Conservation (phyloP, 2,888 invertebrate genomes). For the Perizoma flavofasciatum region DNA sequence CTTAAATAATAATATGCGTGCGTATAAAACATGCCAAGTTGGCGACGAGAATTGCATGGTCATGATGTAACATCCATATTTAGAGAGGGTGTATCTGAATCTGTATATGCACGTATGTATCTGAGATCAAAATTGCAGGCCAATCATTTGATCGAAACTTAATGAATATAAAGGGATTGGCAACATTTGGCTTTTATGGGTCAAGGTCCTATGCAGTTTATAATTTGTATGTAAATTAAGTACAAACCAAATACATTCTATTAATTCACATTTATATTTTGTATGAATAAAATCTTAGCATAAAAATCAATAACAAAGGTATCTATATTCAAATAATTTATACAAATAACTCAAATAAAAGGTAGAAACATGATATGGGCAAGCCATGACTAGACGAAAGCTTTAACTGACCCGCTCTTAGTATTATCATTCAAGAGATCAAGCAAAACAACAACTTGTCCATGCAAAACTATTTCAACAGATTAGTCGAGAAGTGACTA, state of each 20-base stretch:
- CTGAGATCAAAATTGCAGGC: conserved; percentile 23
- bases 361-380: conserved; percentile 27
- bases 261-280: too few species aligned
- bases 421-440: conserved; percentile 30
- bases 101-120: conserved; percentile 36
- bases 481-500: conserved; percentile 27
- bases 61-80: conserved; percentile 20
- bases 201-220: conserved; percentile 15
- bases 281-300: too few species aligned
- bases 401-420: conserved; percentile 20
- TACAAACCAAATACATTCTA: background rate
- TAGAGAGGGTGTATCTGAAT: conserved; percentile 36
- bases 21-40: background rate
- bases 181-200: conserved; percentile 36
- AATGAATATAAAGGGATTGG: conserved; percentile 30
- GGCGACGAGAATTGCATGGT: conserved; percentile 3
- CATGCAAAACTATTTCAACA: conserved; percentile 34
- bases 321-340: conserved; percentile 10
- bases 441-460: conserved; percentile 30
- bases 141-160: conserved; percentile 31
- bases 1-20: background rate
- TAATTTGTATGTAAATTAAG: conserved; percentile 3
- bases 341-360: conserved; percentile 27
- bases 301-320: too few species aligned
- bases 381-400: conserved; percentile 21